A percentile compares a stretch with the other conserved stretches of the same genome.
These are phyloP conservation scores for Drosophila hawaiiensis DNA, from an alignment of 2,888 invertebrate genomes.

Conservation along the genomic window DNA sequence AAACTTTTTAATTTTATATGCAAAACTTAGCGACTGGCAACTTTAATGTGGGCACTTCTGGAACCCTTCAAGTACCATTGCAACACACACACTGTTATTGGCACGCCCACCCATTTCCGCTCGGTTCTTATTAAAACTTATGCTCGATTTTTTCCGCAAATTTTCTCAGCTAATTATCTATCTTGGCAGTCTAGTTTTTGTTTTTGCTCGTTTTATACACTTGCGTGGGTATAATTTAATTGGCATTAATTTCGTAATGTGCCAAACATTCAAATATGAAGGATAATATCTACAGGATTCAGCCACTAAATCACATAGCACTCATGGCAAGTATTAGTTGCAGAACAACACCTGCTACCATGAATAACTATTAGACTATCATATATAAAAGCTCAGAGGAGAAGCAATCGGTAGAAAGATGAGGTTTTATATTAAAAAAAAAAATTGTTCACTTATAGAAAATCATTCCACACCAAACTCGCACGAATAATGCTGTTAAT, in stretches of 20 bases:
- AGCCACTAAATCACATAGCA: background rate
- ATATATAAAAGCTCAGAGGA: background rate
- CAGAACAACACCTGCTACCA: background rate
- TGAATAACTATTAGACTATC: background rate
- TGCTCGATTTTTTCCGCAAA: constrained; percentile 56
- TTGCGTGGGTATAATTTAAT: background rate
- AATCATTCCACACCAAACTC: background rate
- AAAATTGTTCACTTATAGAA: background rate
- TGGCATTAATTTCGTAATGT: background rate
- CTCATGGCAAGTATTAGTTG: background rate
- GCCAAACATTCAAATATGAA: background rate
- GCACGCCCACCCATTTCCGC: constrained; percentile 47
- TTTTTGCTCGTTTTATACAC: constrained; percentile 1
- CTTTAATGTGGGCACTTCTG: constrained; percentile 57
- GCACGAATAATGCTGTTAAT: background rate
- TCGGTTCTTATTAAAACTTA: constrained; percentile 66
- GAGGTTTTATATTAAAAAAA: background rate
- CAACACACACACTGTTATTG: constrained; percentile 4
- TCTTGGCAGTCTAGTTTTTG: constrained; percentile 27
- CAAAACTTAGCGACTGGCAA: constrained; percentile 48
- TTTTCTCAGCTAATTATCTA: constrained; percentile 72
- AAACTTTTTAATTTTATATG: constrained; percentile 77
- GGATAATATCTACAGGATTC: background rate
- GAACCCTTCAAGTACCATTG: constrained; percentile 6
- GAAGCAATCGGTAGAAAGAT: background rate